Conservation (phyloP, 2,797 vertebrate genomes). For the Helarctos malayanus region DNA sequence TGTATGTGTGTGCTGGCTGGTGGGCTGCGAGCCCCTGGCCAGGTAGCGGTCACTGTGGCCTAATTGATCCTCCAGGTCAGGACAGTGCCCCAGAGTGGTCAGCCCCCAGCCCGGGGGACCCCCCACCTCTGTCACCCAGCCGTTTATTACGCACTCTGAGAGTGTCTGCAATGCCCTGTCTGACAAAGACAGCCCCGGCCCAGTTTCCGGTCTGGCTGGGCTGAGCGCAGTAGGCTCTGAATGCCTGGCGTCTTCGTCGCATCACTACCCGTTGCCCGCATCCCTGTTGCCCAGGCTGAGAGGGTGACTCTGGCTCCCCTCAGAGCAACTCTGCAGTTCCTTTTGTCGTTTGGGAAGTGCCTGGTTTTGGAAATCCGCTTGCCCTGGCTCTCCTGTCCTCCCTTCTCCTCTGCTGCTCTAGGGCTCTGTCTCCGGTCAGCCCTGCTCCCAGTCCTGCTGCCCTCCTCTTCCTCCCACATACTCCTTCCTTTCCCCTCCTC, state of each 20-base stretch:
- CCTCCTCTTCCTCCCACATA: constrained; percentile 55
- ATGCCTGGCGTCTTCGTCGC: constrained; percentile 87
- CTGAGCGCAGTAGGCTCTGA: constrained; percentile 77
- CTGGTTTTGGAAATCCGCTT: constrained; percentile 80
- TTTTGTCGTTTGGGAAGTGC: constrained; percentile 88
- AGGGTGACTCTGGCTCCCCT: constrained; percentile 85
- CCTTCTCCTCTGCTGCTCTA: neutral
- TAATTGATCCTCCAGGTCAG: neutral
- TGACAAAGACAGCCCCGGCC: constrained; percentile 71
- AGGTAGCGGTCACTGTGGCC: neutral
- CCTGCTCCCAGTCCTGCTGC: neutral
- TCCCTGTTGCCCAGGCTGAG: constrained; percentile 77
- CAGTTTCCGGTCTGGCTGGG: constrained; percentile 26
- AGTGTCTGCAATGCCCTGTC: constrained; percentile 88
- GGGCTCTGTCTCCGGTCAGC: neutral
- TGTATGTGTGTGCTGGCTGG: neutral
- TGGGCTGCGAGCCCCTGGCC: constrained; percentile 37
- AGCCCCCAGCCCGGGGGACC: constrained; percentile 8
- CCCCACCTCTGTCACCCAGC: constrained; percentile 67
- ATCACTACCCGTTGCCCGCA: neutral
- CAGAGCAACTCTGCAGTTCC: constrained; percentile 84
- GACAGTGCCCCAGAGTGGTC: neutral
- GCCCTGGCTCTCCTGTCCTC: neutral
- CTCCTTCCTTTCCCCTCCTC: constrained; percentile 61
- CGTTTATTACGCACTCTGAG: constrained; percentile 91